Base-by-base conservation (phyloP, 2,797 vertebrate species). In the Mus caroli region DNA sequence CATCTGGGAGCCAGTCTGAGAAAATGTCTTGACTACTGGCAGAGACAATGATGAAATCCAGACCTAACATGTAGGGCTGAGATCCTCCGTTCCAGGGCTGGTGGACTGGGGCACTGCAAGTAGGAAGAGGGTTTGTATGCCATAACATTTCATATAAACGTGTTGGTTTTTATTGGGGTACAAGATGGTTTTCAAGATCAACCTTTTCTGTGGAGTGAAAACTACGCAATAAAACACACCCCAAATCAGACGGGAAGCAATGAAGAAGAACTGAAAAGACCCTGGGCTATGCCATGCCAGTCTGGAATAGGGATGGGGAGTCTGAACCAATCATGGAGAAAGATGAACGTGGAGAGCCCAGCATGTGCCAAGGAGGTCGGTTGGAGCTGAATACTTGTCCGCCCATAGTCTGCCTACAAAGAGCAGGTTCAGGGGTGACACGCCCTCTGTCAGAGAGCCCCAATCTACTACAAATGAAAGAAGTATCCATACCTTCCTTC, bases 1-100 rank as follows among this genome's bases (percentile, higher is more conserved):
- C 31, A 96, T 86, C 56, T 90, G 50, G 52, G 50, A 95, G 71
- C 75, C 93, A 76, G 11, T 60, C 83, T 85, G 82, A 76, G 82
- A 76, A 95, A 50, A 76, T 3, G 31, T 26, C 8, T 31, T 37
- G 69, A 56, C 58, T 85, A 1, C 17, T 22, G 73, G 52, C 64
- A 37, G 69, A 79, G 40, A 73, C 31, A 10, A 62, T 40, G 73
- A 75, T 90, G 46, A 93, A 92, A 58, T 90, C 85, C 85, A 94
- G 80, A 84, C n/a, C 54, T 24, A 64, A n/a, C 46, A 2, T 9
- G 40, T 67, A 14, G 37, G 1, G 26, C 91, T 13, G 37, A 86
- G 67, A 7, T 3, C 22, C 56, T 15, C 56, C 31, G 10, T 50
- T 34, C 1, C 34, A 0, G 4, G 13, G 22, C 62, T 24, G 15